Percentiles rank a stretch among this genome's conserved stretches.
phyloP scores from a whole-genome alignment of 2,888 invertebrate genomes.

The Tuberolachnus salignus region DNA sequence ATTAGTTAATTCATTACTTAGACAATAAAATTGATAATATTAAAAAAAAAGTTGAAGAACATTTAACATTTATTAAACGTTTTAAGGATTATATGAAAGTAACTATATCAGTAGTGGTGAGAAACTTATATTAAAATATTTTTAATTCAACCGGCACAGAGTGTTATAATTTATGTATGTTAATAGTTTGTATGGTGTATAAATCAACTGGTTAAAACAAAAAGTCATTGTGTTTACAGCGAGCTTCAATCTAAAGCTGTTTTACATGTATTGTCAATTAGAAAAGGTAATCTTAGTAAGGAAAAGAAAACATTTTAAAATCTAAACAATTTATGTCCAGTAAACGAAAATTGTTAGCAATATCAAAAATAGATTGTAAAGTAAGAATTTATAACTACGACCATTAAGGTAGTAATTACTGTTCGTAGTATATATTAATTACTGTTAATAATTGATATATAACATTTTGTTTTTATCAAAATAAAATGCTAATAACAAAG shows the following conservation, averaged over 20 bases:
- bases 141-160: background rate
- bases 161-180: conserved; percentile 13
- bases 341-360: conserved; percentile 76
- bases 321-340: conserved; percentile 78
- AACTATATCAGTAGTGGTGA: conserved; percentile 81
- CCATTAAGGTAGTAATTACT: background rate
- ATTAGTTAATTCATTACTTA: conserved; percentile 80
- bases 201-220: conserved; percentile 77
- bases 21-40: conserved; percentile 69
- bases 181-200: conserved; percentile 75
- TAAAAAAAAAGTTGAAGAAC: conserved; percentile 69
- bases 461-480: conserved; percentile 65
- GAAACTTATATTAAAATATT: conserved; percentile 57
- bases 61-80: conserved; percentile 69
- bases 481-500: conserved; percentile 87
- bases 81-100: conserved; percentile 84
- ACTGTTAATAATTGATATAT: background rate
- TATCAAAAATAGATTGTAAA: conserved; percentile 88
- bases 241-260: conserved; percentile 81
- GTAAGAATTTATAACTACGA: conserved; percentile 62
- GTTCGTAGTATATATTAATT: no score
- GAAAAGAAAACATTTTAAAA: conserved; percentile 77
- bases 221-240: conserved; percentile 71
- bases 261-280: conserved; percentile 77
- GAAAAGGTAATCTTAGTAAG: conserved; percentile 77